phyloP scores from a whole-genome alignment of 2,888 invertebrate species.

The Capitulum mitella region DNA sequence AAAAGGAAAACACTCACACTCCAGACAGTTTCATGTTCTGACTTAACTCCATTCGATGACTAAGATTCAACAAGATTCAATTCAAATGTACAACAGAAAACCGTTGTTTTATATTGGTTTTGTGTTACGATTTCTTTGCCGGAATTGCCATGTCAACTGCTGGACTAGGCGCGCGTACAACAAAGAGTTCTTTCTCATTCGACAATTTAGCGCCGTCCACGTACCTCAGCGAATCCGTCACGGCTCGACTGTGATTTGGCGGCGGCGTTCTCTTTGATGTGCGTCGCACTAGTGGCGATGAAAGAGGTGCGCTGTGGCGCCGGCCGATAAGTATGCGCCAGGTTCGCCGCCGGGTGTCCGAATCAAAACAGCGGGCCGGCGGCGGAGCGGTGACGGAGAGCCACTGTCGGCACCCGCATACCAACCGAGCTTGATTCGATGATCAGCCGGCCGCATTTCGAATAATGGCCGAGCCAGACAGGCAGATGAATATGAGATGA shows the following conservation, averaged over 20 bases:
- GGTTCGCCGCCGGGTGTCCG: background rate
- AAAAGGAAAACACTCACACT: too few species aligned
- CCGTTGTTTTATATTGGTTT: too few species aligned
- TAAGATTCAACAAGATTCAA: too few species aligned
- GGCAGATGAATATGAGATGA: constrained; percentile 2
- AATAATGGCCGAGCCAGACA: background rate
- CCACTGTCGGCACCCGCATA: background rate
- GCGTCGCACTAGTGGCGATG: background rate
- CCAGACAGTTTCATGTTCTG: too few species aligned
- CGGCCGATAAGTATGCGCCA: constrained; percentile 15
- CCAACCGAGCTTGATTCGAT: background rate
- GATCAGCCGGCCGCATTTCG: constrained; percentile 1
- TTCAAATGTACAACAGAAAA: too few species aligned
- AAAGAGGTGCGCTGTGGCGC: background rate
- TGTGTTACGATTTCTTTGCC: too few species aligned
- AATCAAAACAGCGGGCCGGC: constrained; percentile 17
- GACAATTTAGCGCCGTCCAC: too few species aligned
- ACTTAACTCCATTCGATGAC: too few species aligned
- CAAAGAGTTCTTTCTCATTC: too few species aligned
- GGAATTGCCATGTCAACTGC: too few species aligned
- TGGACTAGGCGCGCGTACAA: too few species aligned
- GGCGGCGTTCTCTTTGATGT: background rate
- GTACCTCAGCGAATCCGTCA: too few species aligned
- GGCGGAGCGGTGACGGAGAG: background rate
- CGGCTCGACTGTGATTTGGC: background rate